These are phyloP conservation scores for Drosophila sordidapex DNA, from an alignment of 2,888 invertebrate species.

Conservation along the genomic window DNA sequence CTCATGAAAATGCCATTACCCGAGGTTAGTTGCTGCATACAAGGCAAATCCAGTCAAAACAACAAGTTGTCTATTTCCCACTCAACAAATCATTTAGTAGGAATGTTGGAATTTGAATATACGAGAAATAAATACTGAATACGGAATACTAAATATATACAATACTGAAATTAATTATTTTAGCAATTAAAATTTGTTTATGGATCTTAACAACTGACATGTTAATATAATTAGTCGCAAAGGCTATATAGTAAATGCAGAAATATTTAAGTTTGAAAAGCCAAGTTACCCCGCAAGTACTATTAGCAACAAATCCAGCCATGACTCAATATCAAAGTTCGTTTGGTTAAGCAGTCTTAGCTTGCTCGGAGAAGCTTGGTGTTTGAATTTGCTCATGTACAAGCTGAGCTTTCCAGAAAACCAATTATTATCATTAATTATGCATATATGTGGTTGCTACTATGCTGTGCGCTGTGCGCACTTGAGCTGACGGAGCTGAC, in stretches of 20 bases:
- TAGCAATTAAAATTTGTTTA: not conserved
- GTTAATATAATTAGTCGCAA: not conserved
- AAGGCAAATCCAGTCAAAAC: not conserved
- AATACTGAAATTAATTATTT: not conserved
- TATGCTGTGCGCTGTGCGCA: not conserved
- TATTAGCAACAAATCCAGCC: not conserved
- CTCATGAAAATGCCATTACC: conserved; percentile 4
- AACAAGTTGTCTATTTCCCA: not conserved
- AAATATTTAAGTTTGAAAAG: not conserved
- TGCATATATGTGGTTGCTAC: conserved; percentile 43
- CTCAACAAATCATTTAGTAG: not conserved
- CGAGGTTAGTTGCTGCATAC: not conserved
- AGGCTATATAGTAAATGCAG: not conserved
- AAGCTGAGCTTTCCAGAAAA: conserved; percentile 21
- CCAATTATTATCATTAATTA: conserved; percentile 57
- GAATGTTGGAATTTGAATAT: not conserved
- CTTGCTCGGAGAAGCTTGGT: conserved; percentile 4
- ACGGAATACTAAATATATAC: too few species aligned
- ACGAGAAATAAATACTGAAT: too few species aligned
- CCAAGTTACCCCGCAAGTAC: too few species aligned
- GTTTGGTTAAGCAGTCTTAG: conserved; percentile 1
- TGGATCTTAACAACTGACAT: not conserved
- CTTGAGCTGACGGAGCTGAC: conserved; percentile 6
- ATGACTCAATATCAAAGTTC: conserved; percentile 5
- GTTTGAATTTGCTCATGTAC: conserved; percentile 9